Evolutionary conservation across 2,888 invertebrate species (phyloP).

Genomic region (Brachyopa scutellaris): DNA sequence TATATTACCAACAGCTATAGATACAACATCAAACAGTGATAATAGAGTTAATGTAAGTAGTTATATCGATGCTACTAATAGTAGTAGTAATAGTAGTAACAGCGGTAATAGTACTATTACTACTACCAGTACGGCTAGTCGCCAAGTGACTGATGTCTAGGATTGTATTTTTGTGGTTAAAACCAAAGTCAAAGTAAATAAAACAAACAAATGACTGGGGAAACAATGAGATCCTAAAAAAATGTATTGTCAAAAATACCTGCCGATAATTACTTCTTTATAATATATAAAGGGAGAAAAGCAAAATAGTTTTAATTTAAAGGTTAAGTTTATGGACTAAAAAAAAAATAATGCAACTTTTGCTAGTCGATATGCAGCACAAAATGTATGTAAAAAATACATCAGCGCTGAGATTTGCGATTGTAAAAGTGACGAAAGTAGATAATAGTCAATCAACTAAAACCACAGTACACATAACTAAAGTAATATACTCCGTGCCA

Average conservation of each 20-base stretch:
- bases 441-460: no score
- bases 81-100: constrained; percentile 38
- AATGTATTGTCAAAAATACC: constrained; percentile 39
- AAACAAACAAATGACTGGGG: constrained; percentile 1
- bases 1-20: constrained; percentile 51
- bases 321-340: constrained; percentile 6
- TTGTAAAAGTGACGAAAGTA: no score
- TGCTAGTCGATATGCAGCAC: constrained; percentile 7
- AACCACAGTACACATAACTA: no score
- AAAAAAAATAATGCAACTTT: neutral
- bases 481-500: no score
- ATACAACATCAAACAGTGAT: constrained; percentile 45
- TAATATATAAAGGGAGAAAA: neutral
- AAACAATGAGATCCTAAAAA: constrained; percentile 8
- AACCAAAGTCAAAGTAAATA: constrained; percentile 28
- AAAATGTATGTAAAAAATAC: neutral
- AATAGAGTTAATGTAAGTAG: constrained; percentile 45
- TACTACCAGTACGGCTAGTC: constrained; percentile 75
- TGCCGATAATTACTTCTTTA: constrained; percentile 47
- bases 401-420: no score
- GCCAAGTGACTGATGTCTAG: constrained; percentile 81
- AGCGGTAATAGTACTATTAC: constrained; percentile 72
- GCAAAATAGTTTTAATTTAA: constrained; percentile 9
- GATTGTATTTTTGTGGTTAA: constrained; percentile 2
- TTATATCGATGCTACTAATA: constrained; percentile 72